These are phyloP conservation scores for Spinus olivaceus DNA, from an alignment of 2,797 vertebrate species.

Conservation along the genomic window DNA sequence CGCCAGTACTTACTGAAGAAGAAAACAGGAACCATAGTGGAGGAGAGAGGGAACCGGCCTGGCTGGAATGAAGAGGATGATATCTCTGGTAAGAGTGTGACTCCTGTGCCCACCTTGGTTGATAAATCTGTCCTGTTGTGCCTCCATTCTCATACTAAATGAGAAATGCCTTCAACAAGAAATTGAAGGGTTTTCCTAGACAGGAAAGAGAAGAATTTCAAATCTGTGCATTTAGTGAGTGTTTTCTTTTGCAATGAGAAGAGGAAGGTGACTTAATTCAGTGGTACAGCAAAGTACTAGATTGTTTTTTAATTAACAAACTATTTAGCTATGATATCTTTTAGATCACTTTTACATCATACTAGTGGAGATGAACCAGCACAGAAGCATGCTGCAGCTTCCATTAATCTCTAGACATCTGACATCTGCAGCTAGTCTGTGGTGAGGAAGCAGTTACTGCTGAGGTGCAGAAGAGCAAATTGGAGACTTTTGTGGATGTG, in stretches of 20 bases:
- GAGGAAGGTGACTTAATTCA: not conserved
- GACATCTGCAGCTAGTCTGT: not conserved
- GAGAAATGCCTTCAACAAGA: not conserved
- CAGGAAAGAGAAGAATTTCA: not conserved
- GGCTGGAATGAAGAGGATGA: constrained; percentile 95
- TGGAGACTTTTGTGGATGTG: not conserved
- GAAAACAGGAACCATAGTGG: constrained; percentile 78
- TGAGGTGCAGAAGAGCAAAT: not conserved
- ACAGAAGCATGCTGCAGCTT: not conserved
- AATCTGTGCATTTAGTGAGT: not conserved
- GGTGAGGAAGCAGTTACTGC: not conserved
- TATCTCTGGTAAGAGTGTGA: constrained; percentile 85
- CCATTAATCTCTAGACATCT: not conserved
- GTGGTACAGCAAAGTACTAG: not conserved
- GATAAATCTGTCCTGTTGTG: not conserved
- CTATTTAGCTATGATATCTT: not conserved
- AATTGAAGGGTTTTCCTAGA: not conserved
- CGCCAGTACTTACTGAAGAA: constrained; percentile 90
- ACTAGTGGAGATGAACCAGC: not conserved
- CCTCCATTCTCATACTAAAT: not conserved
- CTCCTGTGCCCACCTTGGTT: not conserved
- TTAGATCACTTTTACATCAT: not conserved
- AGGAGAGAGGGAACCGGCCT: constrained; percentile 84
- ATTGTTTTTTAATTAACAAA: not conserved
- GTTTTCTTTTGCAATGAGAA: not conserved